Evolutionary conservation across 2,113 vertebrate genomes (phyloP).

Genomic region (Tringa solitaria): DNA sequence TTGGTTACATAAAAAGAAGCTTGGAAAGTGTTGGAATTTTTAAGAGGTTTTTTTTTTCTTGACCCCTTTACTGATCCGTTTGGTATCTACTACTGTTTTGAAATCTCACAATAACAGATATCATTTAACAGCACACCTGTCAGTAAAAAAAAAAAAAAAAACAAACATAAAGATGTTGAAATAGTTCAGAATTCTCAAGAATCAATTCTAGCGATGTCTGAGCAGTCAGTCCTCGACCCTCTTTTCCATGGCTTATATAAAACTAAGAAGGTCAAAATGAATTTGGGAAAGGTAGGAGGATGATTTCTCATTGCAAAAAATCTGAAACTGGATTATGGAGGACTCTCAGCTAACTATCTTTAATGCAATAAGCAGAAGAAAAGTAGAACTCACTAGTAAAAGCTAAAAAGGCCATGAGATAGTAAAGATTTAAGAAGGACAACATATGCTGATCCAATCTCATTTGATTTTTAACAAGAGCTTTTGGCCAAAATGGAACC

Average conservation of each 20-base stretch:
- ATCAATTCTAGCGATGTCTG: background rate
- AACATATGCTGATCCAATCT: background rate
- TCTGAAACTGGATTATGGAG: accelerated
- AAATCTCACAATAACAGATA: background rate
- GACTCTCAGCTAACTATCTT: background rate
- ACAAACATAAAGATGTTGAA: background rate
- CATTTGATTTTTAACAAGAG: background rate
- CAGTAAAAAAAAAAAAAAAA: background rate
- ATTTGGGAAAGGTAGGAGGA: accelerated
- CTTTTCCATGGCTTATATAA: background rate
- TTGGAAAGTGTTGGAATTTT: background rate
- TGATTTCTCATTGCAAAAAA: background rate
- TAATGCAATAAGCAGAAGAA: background rate
- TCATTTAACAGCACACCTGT: background rate
- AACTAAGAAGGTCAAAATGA: background rate
- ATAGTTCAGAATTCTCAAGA: background rate
- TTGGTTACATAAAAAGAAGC: background rate
- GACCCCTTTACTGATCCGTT: accelerated
- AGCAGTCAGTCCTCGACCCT: background rate
- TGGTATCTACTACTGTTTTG: background rate
- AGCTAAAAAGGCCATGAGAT: background rate
- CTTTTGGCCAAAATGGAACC: background rate
- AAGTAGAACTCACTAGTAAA: background rate
- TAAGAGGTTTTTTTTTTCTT: background rate
- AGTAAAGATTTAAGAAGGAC: background rate